Evolutionary conservation across 2,888 invertebrate species (phyloP), one percentile per base, ranked within the genome.

Genomic region (Morpho helenor): DNA sequence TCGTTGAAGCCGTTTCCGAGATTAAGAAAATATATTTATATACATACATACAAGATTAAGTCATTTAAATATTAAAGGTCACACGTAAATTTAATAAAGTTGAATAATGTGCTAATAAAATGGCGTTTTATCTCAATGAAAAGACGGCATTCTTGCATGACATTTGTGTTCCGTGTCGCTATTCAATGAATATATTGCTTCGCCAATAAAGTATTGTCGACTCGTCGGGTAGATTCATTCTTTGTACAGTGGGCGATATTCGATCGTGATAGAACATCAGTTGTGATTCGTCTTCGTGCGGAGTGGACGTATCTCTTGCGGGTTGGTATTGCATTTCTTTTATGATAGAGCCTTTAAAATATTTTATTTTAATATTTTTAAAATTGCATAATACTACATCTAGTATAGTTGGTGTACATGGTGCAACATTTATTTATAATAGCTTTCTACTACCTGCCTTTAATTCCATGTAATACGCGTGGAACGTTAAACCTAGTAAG

Each of bases 91-190:
- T 7, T n/a, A 5, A 58, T 50, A 52, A 62, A 55, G 49, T 54
- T 41, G 42, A 75, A 80, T 78, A 78, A 74, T 75, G 70, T 71
- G 73, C 71, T 73, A 79, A 82, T 84, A 80, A 77, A 80, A 75
- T 67, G 64, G 67, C 63, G 69, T 66, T 64, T 59, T 64, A 66
- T 57, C 68, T 63, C 61, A 64, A 63, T 70, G 68, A 76, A 81
- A 75, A 72, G 72, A 72, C 63, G 57, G 69, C 77, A 74, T 77
- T 70, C 74, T 70, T 65, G 63, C 77, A 76, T 73, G 77, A 54
- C 44, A 47, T n/a, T 31, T 45, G 71, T 62, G 59, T 56, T 71
- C 66, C 78, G 76, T 73, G 78, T 64, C 59, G 71, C 69, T 58
- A 77, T 84, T 77, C 70, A 69, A 55, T 60, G 60, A 66, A 69